Percentiles rank a stretch among this genome's conserved stretches.
phyloP scores from a whole-genome alignment of 2,113 vertebrate genomes.

The Spizaetus ornatus region DNA sequence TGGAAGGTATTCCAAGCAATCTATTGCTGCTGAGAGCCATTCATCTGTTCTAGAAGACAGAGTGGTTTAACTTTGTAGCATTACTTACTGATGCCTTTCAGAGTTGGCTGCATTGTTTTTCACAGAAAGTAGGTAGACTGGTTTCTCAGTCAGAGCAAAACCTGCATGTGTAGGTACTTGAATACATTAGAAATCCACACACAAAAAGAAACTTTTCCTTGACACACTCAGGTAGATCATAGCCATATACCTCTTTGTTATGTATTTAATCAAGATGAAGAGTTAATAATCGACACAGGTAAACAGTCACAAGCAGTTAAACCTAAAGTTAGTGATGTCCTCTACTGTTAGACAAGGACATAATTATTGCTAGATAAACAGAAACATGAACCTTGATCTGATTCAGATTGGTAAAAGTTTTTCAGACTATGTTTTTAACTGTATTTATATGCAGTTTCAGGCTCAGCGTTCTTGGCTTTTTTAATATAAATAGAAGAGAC shows the following conservation, averaged over 20 bases:
- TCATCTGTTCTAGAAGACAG: constrained; percentile 82
- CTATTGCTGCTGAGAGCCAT: constrained; percentile 90
- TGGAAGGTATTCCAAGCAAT: constrained; percentile 93
- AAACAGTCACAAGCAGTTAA: constrained; percentile 16
- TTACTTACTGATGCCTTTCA: not conserved
- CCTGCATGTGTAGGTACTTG: not conserved
- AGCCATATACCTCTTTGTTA: not conserved
- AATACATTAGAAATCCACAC: not conserved
- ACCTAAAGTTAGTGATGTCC: not conserved
- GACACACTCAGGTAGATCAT: not conserved
- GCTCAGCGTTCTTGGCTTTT: not conserved
- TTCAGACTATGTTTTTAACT: not conserved
- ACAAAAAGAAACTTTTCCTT: not conserved
- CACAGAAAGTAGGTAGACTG: not conserved
- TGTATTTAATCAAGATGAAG: not conserved
- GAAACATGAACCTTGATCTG: constrained; percentile 12
- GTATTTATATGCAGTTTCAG: not conserved
- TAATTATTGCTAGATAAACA: not conserved
- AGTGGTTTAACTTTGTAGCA: not conserved
- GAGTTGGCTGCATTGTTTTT: not conserved
- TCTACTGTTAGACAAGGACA: not conserved
- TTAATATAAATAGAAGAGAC: not conserved
- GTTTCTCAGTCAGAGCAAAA: not conserved
- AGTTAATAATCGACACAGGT: not conserved
- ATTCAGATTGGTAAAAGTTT: not conserved